These are phyloP conservation scores for Diachasmimorpha longicaudata DNA, from an alignment of 1,140 invertebrate genomes.

Conservation along the genomic window DNA sequence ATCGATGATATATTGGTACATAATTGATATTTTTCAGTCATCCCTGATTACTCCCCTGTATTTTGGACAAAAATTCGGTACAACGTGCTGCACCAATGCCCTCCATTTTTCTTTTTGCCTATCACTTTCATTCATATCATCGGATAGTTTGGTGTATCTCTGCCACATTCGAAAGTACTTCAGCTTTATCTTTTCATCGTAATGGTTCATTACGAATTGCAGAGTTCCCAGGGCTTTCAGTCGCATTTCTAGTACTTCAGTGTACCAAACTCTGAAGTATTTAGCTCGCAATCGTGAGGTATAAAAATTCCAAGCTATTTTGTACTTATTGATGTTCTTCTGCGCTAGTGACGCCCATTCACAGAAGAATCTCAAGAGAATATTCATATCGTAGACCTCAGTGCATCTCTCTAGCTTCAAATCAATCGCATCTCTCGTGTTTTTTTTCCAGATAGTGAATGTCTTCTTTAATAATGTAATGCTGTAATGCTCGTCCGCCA, in stretches of 20 bases:
- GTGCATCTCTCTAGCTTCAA: conserved; percentile 35
- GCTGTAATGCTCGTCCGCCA: conserved; percentile 40
- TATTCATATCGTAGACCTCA: conserved; percentile 38
- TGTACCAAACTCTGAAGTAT: conserved; percentile 40
- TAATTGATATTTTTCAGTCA: conserved; percentile 33
- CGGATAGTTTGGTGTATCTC: conserved; percentile 43
- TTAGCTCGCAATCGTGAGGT: conserved; percentile 45
- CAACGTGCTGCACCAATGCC: conserved; percentile 49
- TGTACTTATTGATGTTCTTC: conserved; percentile 38
- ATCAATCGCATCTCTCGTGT: not conserved
- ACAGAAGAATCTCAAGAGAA: conserved; percentile 35
- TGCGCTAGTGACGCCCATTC: conserved; percentile 39
- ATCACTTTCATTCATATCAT: conserved; percentile 49
- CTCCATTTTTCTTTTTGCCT: conserved; percentile 47
- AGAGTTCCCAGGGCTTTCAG: conserved; percentile 30
- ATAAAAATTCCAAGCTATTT: conserved; percentile 51
- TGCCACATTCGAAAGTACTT: conserved; percentile 46
- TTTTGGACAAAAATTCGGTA: conserved; percentile 52
- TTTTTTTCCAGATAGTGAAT: conserved; percentile 2
- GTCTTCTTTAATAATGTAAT: conserved; percentile 32
- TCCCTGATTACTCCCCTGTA: conserved; percentile 46
- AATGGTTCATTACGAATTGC: conserved; percentile 32
- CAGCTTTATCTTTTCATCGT: conserved; percentile 36
- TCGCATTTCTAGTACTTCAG: conserved; percentile 28
- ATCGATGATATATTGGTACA: conserved; percentile 6